These are phyloP conservation scores for Sylvilagus floridanus DNA, from an alignment of 2,797 vertebrate species.

Conservation along the genomic window DNA sequence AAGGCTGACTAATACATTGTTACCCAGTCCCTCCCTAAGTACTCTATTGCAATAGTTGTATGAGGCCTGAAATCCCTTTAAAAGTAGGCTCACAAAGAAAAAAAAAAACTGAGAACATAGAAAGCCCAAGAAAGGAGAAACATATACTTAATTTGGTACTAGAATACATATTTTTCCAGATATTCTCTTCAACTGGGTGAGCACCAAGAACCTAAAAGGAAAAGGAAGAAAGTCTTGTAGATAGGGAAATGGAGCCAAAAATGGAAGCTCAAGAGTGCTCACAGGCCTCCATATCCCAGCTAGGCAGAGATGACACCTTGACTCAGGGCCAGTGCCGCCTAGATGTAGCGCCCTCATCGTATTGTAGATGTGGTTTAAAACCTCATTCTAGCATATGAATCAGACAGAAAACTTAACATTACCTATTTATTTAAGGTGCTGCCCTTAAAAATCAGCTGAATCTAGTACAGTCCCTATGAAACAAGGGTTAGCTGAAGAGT, in stretches of 20 bases:
- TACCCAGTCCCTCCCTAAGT: background rate
- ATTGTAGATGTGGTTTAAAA: background rate
- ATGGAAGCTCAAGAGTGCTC: background rate
- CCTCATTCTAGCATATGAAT: background rate
- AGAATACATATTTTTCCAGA: background rate
- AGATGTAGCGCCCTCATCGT: background rate
- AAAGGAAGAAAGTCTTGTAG: background rate
- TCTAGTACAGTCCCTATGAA: background rate
- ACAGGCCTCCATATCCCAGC: background rate
- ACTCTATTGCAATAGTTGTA: background rate
- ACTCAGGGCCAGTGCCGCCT: background rate
- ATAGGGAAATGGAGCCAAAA: background rate
- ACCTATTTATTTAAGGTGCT: background rate
- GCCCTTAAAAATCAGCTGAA: conserved; percentile 17
- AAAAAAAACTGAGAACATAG: background rate
- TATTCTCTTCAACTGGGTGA: background rate
- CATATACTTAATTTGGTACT: background rate
- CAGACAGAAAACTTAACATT: background rate
- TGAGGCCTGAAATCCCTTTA: conserved; percentile 13
- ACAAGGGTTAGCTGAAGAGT: background rate
- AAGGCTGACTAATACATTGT: no score
- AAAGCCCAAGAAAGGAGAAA: background rate
- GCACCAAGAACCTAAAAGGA: background rate
- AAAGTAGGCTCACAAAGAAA: background rate
- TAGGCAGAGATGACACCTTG: background rate